Evolutionary conservation across 2,888 invertebrate genomes (phyloP).

Genomic region (Rugalucina vietnamica): DNA sequence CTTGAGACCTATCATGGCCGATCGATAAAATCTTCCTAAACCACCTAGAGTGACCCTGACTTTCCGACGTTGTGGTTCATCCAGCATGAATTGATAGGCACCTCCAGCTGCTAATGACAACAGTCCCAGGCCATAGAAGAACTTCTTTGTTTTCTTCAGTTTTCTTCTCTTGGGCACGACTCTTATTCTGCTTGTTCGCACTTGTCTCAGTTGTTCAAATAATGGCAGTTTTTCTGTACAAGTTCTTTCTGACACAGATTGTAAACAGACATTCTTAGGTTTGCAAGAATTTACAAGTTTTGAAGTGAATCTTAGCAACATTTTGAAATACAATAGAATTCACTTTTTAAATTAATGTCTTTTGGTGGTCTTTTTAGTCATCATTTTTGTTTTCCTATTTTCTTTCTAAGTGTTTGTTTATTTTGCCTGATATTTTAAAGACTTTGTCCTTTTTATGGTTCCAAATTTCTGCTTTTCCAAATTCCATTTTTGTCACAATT

Average conservation of each 20-base stretch:
- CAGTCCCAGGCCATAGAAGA: slow-evolving; percentile 37
- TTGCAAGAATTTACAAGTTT: neutral
- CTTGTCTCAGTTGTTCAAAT: neutral
- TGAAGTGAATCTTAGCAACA: neutral
- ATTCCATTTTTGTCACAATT: too few species aligned
- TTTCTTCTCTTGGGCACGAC: slow-evolving; percentile 1
- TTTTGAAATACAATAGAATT: neutral
- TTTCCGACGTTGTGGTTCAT: slow-evolving; percentile 71
- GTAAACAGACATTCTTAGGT: neutral
- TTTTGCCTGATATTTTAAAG: too few species aligned
- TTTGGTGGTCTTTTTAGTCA: too few species aligned
- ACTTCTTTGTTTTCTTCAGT: slow-evolving; percentile 33
- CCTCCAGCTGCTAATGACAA: slow-evolving; percentile 56
- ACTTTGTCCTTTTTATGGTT: too few species aligned
- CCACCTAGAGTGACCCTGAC: slow-evolving; percentile 77
- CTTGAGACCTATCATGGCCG: slow-evolving; percentile 85
- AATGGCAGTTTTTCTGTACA: neutral
- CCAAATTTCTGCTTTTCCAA: too few species aligned
- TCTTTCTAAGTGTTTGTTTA: too few species aligned
- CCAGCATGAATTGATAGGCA: slow-evolving; percentile 61
- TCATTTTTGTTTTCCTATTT: too few species aligned
- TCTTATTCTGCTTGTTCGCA: neutral
- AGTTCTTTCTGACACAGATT: neutral
- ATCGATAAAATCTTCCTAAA: slow-evolving; percentile 78
- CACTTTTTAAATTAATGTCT: neutral